Conservation (phyloP, 2,797 vertebrate genomes). For the Nothura maculosa region DNA sequence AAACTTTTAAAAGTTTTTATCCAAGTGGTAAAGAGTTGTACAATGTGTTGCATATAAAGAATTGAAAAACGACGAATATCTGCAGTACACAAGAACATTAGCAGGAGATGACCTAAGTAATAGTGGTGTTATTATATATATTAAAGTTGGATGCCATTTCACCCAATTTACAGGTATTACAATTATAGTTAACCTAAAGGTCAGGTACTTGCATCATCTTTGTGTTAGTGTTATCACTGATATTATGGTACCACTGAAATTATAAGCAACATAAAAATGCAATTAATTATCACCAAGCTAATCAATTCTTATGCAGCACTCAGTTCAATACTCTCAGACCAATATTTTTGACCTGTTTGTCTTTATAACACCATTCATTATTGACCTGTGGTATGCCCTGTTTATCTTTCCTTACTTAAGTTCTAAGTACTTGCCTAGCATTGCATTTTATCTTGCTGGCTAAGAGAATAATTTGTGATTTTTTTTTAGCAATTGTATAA, state of each 20-base stretch:
- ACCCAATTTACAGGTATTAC: slow-evolving; percentile 71
- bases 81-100: slow-evolving; percentile 69
- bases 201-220: slow-evolving; percentile 50
- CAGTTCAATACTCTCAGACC: slow-evolving; percentile 73
- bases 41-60: neutral
- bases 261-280: slow-evolving; percentile 16
- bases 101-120: slow-evolving; percentile 67
- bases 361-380: slow-evolving; percentile 73
- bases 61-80: slow-evolving; percentile 51
- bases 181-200: slow-evolving; percentile 74
- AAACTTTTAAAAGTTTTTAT: neutral
- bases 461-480: neutral
- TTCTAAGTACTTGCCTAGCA: neutral
- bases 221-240: slow-evolving; percentile 22
- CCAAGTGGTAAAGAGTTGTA: neutral
- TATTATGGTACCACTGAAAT: slow-evolving; percentile 32
- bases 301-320: slow-evolving; percentile 65
- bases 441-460: neutral
- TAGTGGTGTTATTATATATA: slow-evolving; percentile 60
- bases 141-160: slow-evolving; percentile 66
- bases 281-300: slow-evolving; percentile 51
- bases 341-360: slow-evolving; percentile 77
- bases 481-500: neutral
- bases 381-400: slow-evolving; percentile 82
- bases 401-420: slow-evolving; percentile 76